phyloP scores from a whole-genome alignment of 2,113 vertebrate species.

The Promerops cafer region DNA sequence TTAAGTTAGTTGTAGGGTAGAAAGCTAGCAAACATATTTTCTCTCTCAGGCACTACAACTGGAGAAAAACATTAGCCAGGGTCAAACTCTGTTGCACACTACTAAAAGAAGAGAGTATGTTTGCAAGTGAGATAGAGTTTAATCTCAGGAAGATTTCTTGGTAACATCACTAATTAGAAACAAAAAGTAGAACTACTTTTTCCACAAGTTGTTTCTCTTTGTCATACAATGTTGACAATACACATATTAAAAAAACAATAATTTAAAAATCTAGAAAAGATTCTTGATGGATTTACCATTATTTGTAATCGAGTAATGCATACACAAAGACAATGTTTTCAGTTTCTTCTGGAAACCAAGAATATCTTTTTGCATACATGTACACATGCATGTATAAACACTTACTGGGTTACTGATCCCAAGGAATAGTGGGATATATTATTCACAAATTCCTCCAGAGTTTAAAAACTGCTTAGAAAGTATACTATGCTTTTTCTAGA shows the following conservation, averaged over 20 bases:
- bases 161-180: not conserved
- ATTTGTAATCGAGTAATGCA: not conserved
- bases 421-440: not conserved
- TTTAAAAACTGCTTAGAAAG: not conserved
- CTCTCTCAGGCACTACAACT: not conserved
- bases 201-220: not conserved
- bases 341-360: not conserved
- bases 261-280: not conserved
- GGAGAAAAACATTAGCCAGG: not conserved
- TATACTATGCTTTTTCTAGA: not conserved
- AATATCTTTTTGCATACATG: not conserved
- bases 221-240: not conserved
- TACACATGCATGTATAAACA: not conserved
- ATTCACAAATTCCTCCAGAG: not conserved
- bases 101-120: not conserved
- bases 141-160: not conserved
- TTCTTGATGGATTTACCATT: not conserved
- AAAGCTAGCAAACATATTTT: constrained; percentile 13
- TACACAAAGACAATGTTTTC: not conserved
- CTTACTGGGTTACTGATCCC: not conserved
- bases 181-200: not conserved
- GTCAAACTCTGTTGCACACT: constrained; percentile 7
- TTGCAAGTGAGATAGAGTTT: not conserved
- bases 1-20: constrained; percentile 32
- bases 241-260: not conserved